Base-by-base conservation (phyloP, 2,888 invertebrate genomes). In the Carpatolechia fugitivella region DNA sequence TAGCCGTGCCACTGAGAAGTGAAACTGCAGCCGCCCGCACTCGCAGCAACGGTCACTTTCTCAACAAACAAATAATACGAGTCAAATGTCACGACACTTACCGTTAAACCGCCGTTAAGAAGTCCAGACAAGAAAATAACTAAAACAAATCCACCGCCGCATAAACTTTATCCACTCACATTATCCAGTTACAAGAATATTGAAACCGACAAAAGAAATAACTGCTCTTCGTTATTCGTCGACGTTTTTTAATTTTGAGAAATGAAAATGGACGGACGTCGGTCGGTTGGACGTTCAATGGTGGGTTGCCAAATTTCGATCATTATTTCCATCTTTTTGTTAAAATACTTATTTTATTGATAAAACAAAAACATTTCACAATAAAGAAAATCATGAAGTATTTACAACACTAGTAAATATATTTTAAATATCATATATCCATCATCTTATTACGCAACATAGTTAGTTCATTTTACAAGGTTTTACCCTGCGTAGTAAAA, bases 1-100 rank as follows among this genome's bases (percentile, higher is more conserved):
- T 76, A 82, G 76, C 76, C 62, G 74, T 76, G 69, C 72, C 75
- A 68, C 62, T 60, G 71, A 83, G 78, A 82, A 74, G 76, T 73
- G 80, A 86, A 89, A 85, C 78, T 78, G 74, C 76, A 76, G 70
- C 66, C 66, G 69, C 63, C 40, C 64, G 68, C 71, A 73, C 73
- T 70, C 76, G 74, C 29, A 13, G 82, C 81, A 86, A 88, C 90
- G 86, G 86, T 82, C 76, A 87, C 88, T 87, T 87, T 87, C 85
- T 80, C 80, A 74, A 82, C 85, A 88, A 87, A 86, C 87, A 89
- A 87, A 86, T 86, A 89, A 86, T 78, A 77, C 72, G 64, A 72
- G 66, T 78, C 74, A 78, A 80, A 84, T 82, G 82, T 80, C 81
- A 78, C 65, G 65, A 76, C 74, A 82, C 88, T 83, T 81, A 88